Percentiles rank a stretch among this genome's conserved stretches.
Evolutionary conservation across 1,140 invertebrate species (phyloP).

Genomic region (Stegodyphus mimosarum): DNA sequence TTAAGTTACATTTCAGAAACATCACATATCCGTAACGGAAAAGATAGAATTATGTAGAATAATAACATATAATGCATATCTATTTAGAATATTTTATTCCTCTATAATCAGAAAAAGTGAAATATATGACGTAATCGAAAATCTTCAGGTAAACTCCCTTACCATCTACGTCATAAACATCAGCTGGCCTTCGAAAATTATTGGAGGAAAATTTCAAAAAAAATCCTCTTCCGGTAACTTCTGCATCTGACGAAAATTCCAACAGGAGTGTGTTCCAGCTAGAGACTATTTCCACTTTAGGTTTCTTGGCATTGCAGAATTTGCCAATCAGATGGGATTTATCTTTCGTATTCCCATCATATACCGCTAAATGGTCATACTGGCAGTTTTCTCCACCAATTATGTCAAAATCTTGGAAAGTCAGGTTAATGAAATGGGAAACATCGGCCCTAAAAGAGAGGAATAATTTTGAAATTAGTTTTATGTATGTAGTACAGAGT

Average conservation of each 20-base stretch:
- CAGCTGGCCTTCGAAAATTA: constrained; percentile 60
- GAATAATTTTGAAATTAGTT: not conserved
- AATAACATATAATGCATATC: no score
- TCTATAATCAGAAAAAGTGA: no score
- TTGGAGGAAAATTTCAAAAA: constrained; percentile 62
- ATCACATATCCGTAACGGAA: no score
- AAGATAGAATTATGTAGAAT: no score
- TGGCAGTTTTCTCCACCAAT: constrained; percentile 62
- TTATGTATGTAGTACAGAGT: no score
- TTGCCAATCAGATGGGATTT: constrained; percentile 62
- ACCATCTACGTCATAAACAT: constrained; percentile 60
- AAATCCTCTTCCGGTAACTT: constrained; percentile 63
- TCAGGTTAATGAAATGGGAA: constrained; percentile 64
- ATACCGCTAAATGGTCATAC: constrained; percentile 64
- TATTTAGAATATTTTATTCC: no score
- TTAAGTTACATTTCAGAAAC: no score
- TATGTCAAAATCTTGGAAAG: constrained; percentile 65
- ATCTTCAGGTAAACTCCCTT: not conserved
- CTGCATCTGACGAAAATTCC: constrained; percentile 64
- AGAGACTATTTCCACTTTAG: constrained; percentile 62
- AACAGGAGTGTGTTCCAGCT: constrained; percentile 64
- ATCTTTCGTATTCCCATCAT: constrained; percentile 60
- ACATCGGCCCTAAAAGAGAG: constrained; percentile 45
- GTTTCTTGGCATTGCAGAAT: constrained; percentile 64
- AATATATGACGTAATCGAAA: no score